A percentile compares a stretch with the other conserved stretches of the same genome.
Evolutionary conservation across 1,140 invertebrate genomes (phyloP).

Genomic region (Euwallacea fornicatus): DNA sequence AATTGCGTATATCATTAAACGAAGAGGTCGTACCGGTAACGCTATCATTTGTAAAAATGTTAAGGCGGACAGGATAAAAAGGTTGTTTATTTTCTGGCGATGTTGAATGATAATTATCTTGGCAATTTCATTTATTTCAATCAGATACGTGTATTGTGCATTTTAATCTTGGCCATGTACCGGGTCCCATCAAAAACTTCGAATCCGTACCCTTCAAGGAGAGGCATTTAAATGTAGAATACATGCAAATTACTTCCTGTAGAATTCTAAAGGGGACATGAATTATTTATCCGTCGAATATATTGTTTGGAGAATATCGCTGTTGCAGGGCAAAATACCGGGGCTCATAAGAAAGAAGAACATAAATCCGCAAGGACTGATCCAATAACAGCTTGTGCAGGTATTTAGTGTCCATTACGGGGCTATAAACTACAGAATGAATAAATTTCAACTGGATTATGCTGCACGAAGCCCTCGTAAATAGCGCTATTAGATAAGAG

Average conservation of each 20-base stretch:
- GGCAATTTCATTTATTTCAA: conserved; percentile 43
- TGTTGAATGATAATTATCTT: conserved; percentile 41
- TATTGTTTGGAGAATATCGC: conserved; percentile 26
- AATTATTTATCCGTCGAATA: conserved; percentile 35
- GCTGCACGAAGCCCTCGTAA: conserved; percentile 9
- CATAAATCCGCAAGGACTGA: no score
- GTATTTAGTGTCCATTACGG: conserved; percentile 16
- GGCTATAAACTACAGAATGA: conserved; percentile 12
- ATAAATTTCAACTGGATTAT: conserved; percentile 15
- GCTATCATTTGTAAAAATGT: conserved; percentile 34
- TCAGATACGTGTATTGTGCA: conserved; percentile 20
- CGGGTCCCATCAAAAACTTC: neutral
- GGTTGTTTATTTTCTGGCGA: conserved; percentile 36
- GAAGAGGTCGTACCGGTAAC: conserved; percentile 31
- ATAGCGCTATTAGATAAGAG: conserved; percentile 15
- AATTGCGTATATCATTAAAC: conserved; percentile 30
- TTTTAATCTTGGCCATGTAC: conserved; percentile 21
- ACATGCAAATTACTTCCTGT: conserved; percentile 40
- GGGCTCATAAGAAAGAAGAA: no score
- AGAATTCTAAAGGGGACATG: conserved; percentile 23
- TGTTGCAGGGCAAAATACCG: no score
- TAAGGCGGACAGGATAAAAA: conserved; percentile 33
- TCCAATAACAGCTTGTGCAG: neutral
- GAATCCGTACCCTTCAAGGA: conserved; percentile 1
- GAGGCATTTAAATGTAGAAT: conserved; percentile 38